Evolutionary conservation across 2,888 invertebrate species (phyloP).

Genomic region (Nephrotoma flavescens): DNA sequence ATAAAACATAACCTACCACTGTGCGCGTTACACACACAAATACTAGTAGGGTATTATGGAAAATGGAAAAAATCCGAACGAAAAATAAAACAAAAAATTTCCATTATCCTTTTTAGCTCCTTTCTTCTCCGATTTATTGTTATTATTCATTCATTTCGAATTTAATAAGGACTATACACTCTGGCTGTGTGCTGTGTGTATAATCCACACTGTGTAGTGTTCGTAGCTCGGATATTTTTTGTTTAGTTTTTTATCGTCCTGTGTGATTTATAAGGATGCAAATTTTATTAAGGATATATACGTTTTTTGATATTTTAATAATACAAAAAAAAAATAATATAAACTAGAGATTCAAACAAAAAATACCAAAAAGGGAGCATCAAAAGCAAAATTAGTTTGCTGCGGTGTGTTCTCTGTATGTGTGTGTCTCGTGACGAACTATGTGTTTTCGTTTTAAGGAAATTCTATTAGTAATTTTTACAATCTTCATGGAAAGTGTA

Average conservation of each 20-base stretch:
- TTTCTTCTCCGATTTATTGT: neutral
- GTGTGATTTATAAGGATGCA: neutral
- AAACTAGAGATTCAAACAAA: neutral
- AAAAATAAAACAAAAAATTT: neutral
- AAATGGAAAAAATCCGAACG: neutral
- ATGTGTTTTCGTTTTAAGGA: neutral
- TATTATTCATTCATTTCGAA: neutral
- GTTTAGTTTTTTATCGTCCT: neutral
- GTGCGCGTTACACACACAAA: neutral
- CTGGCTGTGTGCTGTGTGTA: neutral
- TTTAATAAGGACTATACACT: neutral
- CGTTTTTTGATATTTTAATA: neutral
- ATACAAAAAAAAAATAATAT: neutral
- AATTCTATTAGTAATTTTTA: neutral
- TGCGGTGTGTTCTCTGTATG: neutral
- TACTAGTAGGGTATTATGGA: neutral
- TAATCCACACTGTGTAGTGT: neutral
- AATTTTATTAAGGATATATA: neutral
- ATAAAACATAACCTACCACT: neutral
- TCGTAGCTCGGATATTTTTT: neutral
- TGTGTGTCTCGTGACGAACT: neutral
- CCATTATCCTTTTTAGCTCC: neutral
- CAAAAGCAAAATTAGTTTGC: neutral
- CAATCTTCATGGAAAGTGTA: slow-evolving; percentile 2
- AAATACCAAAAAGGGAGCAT: neutral